These are phyloP conservation scores for Staurois parvus DNA, from an alignment of 2,797 vertebrate genomes.

Conservation along the genomic window DNA sequence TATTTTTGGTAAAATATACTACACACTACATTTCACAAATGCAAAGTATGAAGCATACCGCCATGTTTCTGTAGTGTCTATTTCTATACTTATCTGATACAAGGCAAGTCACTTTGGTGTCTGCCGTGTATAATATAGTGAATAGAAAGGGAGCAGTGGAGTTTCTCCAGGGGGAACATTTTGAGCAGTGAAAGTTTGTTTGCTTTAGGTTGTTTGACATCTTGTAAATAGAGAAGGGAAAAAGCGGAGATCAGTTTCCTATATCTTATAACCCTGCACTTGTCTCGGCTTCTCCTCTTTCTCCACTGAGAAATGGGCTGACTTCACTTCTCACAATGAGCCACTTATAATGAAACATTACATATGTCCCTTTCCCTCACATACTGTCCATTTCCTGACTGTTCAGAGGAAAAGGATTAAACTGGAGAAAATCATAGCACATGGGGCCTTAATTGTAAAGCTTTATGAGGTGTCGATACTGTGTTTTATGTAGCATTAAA, in stretches of 20 bases:
- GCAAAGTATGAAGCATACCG: neutral
- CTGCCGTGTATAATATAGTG: neutral
- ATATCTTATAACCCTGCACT: conserved; percentile 8
- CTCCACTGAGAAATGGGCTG: conserved; percentile 13
- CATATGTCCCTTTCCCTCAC: conserved; percentile 65
- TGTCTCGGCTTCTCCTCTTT: conserved; percentile 5
- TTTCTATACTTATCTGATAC: neutral
- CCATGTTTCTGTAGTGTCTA: neutral
- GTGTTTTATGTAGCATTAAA: conserved; percentile 75
- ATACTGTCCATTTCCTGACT: conserved; percentile 75
- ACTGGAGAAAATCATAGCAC: conserved; percentile 62
- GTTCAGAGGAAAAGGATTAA: conserved; percentile 69
- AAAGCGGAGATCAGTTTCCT: neutral
- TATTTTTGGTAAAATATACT: neutral
- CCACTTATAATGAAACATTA: conserved; percentile 61
- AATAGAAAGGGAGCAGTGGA: neutral
- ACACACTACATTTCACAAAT: neutral
- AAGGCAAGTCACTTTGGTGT: neutral
- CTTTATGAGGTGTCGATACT: conserved; percentile 66
- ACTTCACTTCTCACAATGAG: conserved; percentile 45
- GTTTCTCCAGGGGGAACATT: neutral
- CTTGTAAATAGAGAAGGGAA: conserved; percentile 18
- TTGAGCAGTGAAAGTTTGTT: neutral
- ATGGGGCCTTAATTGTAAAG: conserved; percentile 60
- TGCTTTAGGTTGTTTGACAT: conserved; percentile 9